Base-by-base conservation (phyloP, 1,140 invertebrate genomes). In the Chionoecetes opilio region DNA sequence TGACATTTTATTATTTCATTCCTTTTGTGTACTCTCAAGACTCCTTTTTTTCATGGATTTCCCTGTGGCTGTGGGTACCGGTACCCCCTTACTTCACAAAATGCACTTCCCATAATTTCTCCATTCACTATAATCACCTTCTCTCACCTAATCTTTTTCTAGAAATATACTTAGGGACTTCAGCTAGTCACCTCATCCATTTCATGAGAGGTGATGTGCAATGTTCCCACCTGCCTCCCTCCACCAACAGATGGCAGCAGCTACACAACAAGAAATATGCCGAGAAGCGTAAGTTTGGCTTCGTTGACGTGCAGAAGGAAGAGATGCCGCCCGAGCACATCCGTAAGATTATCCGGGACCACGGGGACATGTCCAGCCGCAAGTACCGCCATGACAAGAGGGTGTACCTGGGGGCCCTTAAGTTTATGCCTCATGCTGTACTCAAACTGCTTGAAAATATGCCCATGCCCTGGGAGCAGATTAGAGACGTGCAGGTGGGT, bases 381-480 rank as follows among this genome's bases (percentile, higher is more conserved):
- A 99, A 99, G 97, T 99, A 99, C 97, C 98, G 99, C 96, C 99
- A 99, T 97, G 99, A 99, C 97, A 99, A 99, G 97, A 97, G 99
- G 96, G 99, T 99, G 35, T 99, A 99, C 97, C 97, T 99, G 17
- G 99, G 99, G 14, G 99, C 99, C 3, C 97, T 99, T 35, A 99
- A 99, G 97, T 99, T 99, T 97, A 99, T 99, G 99, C 99, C 99
- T 2, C 99, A 99, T 98, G 99, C 99, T 34, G 99, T 99, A 0
- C 98, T 99, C 97, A 99, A 99, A 97, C 97, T 99, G 0, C 97
- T 99, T 94, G 99, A 99, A 97, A 99, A 99, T 97, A 99, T 99
- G 99, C 99, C 99, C 0, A 99, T 99, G 99, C 99, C 99, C 0
- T 99, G 99, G 99, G 99, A 99, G 97, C 99, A 99, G 97, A 99